Conservation (phyloP, 2,113 vertebrate genomes). For the Pogonocichla stellata region DNA sequence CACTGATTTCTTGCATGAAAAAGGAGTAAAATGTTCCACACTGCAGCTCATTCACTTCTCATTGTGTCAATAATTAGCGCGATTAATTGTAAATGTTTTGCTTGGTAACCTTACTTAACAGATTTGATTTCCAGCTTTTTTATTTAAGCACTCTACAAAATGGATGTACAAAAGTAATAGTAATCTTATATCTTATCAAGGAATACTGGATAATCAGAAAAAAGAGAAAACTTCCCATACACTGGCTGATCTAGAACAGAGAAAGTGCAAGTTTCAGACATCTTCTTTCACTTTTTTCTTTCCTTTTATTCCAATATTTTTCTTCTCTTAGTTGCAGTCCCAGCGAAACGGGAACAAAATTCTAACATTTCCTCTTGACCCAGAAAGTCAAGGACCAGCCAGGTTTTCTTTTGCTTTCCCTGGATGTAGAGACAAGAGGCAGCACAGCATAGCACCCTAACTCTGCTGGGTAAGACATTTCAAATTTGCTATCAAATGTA, state of each 20-base stretch:
- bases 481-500: not conserved
- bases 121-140: not conserved
- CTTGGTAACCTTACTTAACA: not conserved
- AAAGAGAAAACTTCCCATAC: not conserved
- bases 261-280: not conserved
- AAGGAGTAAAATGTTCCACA: constrained; percentile 27
- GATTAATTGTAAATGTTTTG: constrained; percentile 13
- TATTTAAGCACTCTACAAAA: not conserved
- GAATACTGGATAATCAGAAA: not conserved
- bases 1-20: constrained; percentile 17
- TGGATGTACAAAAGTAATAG: not conserved
- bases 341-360: not conserved
- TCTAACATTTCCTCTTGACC: not conserved
- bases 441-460: fast-evolving
- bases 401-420: not conserved
- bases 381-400: not conserved
- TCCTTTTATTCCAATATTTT: not conserved
- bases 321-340: not conserved
- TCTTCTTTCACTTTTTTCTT: not conserved
- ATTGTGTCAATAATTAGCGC: not conserved
- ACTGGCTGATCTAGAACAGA: not conserved
- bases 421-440: not conserved
- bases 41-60: not conserved
- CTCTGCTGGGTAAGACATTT: not conserved
- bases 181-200: not conserved